Evolutionary conservation across 2,888 invertebrate species (phyloP).

Genomic region (Chironomus riparius): DNA sequence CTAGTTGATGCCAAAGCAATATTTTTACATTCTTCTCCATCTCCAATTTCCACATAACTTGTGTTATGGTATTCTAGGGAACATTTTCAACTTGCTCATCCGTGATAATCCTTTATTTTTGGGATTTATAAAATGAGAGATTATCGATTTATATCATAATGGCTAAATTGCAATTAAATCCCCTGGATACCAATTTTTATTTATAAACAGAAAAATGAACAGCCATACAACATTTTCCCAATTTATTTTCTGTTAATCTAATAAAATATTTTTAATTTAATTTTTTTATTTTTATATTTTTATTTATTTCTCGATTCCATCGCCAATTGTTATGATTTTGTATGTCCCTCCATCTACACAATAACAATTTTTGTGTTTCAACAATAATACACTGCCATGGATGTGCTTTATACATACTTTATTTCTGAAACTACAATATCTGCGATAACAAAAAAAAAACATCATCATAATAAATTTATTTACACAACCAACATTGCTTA

Average conservation of each 20-base stretch:
- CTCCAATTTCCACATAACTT: neutral
- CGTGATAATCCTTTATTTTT: neutral
- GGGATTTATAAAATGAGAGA: neutral
- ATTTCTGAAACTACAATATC: neutral
- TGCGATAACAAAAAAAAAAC: neutral
- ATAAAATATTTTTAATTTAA: conserved; percentile 8
- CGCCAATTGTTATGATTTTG: conserved; percentile 15
- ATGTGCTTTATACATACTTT: neutral
- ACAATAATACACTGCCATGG: neutral
- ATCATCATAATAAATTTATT: neutral
- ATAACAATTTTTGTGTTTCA: too few relatives aligned
- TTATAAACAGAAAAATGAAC: too few relatives aligned
- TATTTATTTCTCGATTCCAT: conserved; percentile 18
- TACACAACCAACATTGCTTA: too few relatives aligned
- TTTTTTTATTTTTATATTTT: conserved; percentile 25
- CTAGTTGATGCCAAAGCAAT: too few relatives aligned
- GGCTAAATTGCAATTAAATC: neutral
- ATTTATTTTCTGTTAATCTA: conserved; percentile 30
- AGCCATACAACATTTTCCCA: too few relatives aligned
- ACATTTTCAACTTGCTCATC: neutral
- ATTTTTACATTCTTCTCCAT: neutral
- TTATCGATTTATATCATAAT: neutral
- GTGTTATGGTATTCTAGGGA: neutral
- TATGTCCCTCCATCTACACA: neutral
- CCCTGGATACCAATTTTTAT: too few relatives aligned